Evolutionary conservation across 2,797 vertebrate genomes (phyloP).

Genomic region (Pangasius djambal): DNA sequence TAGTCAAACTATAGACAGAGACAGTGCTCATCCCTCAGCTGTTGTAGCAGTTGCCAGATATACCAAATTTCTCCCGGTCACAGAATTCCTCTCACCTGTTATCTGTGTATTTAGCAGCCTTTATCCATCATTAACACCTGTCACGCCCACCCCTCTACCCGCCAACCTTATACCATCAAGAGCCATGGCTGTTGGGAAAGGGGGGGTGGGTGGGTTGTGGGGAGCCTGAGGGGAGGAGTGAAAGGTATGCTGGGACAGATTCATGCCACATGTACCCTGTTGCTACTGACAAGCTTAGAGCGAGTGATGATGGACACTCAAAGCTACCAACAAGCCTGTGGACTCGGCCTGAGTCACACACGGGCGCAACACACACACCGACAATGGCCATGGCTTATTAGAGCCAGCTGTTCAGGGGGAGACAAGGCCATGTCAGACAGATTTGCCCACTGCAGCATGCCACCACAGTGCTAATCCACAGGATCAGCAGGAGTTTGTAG

Average conservation of each 20-base stretch:
- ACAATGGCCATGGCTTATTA: constrained; percentile 26
- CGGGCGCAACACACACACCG: constrained; percentile 14
- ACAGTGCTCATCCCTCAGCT: constrained; percentile 33
- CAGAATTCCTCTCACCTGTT: constrained; percentile 75
- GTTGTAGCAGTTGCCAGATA: constrained; percentile 48
- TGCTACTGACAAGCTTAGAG: constrained; percentile 69
- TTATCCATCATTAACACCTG: constrained; percentile 76
- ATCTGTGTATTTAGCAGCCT: constrained; percentile 70
- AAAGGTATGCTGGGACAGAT: constrained; percentile 54
- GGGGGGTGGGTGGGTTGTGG: neutral
- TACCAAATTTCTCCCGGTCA: constrained; percentile 46
- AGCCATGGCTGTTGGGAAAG: neutral
- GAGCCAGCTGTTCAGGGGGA: constrained; percentile 39
- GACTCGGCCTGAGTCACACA: constrained; percentile 18
- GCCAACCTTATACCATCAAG: constrained; percentile 7
- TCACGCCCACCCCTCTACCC: constrained; percentile 62
- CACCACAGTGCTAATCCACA: constrained; percentile 27
- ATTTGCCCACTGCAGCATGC: constrained; percentile 20
- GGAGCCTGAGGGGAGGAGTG: constrained; percentile 36
- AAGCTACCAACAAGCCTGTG: constrained; percentile 47
- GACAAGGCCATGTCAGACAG: constrained; percentile 37
- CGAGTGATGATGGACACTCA: constrained; percentile 61
- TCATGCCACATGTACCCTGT: constrained; percentile 67
- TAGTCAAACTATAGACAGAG: constrained; percentile 43
- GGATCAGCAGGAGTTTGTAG: constrained; percentile 33